Base-by-base conservation (phyloP, 2,113 vertebrate species). In the Alexandromys fortis region DNA sequence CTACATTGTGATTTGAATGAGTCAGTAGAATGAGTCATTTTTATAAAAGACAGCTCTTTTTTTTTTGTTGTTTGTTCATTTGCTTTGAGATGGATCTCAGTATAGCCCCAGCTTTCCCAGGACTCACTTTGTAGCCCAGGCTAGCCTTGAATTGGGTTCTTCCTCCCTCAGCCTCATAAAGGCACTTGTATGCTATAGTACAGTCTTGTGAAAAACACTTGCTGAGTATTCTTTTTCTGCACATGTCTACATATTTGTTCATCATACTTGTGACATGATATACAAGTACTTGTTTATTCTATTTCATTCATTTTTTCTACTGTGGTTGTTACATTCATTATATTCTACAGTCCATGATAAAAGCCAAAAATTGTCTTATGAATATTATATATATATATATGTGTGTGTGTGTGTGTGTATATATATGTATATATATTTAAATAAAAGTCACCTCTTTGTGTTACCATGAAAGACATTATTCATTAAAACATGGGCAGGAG, bases 1-100 rank as follows among this genome's bases (percentile, higher is more conserved):
- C 93, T 98, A 49, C 93, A 96, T 63, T 5, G 91, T 97, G 96
- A 97, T 97, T 97, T 96, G 90, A 95, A 65, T 96, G 93, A 49
- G 45, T 97, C 97, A 97, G 93, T 95, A 95, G 91, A 47, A 47
- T 72, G 94, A 97, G 96, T 55, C 94, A 75, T 85, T 85, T 95
- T 95, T 87, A 2, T 96, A 93, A 75, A 75, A 96, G 70, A 93
- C 86, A 96, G 6, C 52, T 97, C 97, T 94, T 97, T 86, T 68
- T 72, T 49, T 70, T 49, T n/a, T n/a, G 33, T 87, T 49, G 21
- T 49, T 47, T 70, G 45, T 86, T 49, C 19, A 6, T 49, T 86
- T 68, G 26, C 67, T 86, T 70, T 52, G 33, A 52, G 65, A n/a
- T 87, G 65, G 45, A 45, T n/a, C 45, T 70, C 21, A 52, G 45